phyloP scores from a whole-genome alignment of 2,113 vertebrate species.

The Osmerus eperlanus region DNA sequence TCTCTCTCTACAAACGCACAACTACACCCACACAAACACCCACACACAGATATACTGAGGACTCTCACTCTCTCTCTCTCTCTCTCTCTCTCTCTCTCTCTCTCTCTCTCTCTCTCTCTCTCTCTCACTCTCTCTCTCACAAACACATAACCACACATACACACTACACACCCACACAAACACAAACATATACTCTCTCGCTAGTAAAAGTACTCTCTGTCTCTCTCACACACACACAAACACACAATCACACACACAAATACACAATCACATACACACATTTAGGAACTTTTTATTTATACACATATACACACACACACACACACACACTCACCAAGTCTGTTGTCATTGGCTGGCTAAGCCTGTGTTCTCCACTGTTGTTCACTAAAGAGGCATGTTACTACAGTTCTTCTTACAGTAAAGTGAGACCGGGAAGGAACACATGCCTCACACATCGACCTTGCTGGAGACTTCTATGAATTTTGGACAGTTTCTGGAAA shows the following conservation, averaged over 20 bases:
- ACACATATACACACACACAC: background rate
- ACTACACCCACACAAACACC: too few species aligned
- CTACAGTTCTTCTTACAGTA: conserved; percentile 28
- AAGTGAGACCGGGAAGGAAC: conserved; percentile 45
- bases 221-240: conserved; percentile 6
- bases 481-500: conserved; percentile 36
- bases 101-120: too few species aligned
- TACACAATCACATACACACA: too few species aligned
- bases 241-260: conserved; percentile 11
- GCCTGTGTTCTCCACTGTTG: conserved; percentile 13
- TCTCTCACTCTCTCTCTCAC: too few species aligned
- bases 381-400: conserved; percentile 27
- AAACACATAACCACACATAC: background rate
- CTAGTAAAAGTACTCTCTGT: background rate
- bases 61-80: too few species aligned
- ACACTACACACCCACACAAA: conserved; percentile 14
- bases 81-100: too few species aligned
- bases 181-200: conserved; percentile 4
- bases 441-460: conserved; percentile 27
- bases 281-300: too few species aligned
- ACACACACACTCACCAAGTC: conserved; percentile 14
- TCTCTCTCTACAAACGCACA: too few species aligned
- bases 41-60: too few species aligned
- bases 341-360: conserved; percentile 56
- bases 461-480: conserved; percentile 31